A percentile compares a stretch with the other conserved stretches of the same genome.
These are phyloP conservation scores for Anastrepha obliqua DNA, from an alignment of 1,140 invertebrate genomes.

Conservation along the genomic window DNA sequence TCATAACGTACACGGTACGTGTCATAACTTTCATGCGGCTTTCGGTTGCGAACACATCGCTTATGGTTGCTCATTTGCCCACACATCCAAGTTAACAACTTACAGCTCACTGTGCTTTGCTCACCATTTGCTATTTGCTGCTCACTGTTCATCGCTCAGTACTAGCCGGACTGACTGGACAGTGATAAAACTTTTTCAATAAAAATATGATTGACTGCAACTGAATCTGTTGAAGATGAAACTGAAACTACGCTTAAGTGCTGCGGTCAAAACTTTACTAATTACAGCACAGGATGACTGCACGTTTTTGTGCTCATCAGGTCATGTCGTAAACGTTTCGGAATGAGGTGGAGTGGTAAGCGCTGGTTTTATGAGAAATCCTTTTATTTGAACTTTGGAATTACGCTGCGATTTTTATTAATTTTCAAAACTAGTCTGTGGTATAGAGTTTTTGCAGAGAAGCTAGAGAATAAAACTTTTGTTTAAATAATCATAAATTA, in stretches of 20 bases:
- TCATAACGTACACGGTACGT: neutral
- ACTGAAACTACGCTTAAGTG: constrained; percentile 27
- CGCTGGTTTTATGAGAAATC: neutral
- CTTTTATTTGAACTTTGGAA: neutral
- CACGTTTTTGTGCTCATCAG: neutral
- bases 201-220: constrained; percentile 36
- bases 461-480: neutral
- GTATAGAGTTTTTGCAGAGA: neutral
- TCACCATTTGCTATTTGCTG: neutral
- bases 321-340: neutral
- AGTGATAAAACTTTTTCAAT: constrained; percentile 26
- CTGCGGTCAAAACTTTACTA: constrained; percentile 13
- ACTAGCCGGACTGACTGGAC: neutral
- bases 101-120: neutral
- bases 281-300: neutral
- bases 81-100: neutral
- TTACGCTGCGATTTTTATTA: neutral
- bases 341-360: neutral
- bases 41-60: neutral
- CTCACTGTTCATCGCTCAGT: neutral
- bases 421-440: neutral
- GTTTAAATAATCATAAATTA: no score
- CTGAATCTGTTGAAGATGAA: constrained; percentile 9
- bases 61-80: neutral
- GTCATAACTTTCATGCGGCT: neutral